phyloP scores from a whole-genome alignment of 2,888 invertebrate species.

The Sycophila texana region DNA sequence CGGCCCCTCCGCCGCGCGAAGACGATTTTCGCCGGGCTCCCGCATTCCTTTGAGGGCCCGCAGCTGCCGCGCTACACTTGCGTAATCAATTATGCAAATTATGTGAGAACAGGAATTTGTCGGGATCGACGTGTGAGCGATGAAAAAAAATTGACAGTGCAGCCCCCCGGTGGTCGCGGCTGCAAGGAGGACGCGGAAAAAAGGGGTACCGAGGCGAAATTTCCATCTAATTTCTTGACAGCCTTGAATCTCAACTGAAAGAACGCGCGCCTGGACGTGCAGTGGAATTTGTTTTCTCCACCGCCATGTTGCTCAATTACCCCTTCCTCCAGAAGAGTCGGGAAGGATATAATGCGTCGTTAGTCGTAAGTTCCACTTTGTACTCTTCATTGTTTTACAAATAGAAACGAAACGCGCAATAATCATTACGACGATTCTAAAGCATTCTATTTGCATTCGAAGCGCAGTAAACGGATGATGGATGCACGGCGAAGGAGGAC shows the following conservation, averaged over 20 bases:
- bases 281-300: too few species aligned
- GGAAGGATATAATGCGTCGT: constrained; percentile 24
- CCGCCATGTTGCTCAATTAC: constrained; percentile 5
- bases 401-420: neutral
- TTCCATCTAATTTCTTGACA: neutral
- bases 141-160: constrained; percentile 13
- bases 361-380: neutral
- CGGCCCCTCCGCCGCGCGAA: neutral
- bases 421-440: constrained; percentile 20
- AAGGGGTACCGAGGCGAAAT: neutral
- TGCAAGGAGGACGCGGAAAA: neutral
- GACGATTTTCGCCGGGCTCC: neutral
- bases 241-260: neutral
- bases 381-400: neutral
- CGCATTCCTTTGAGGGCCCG: constrained; percentile 7
- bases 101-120: constrained; percentile 35
- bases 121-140: constrained; percentile 19
- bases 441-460: neutral
- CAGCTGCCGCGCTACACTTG: constrained; percentile 28
- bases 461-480: constrained; percentile 26
- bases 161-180: neutral
- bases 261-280: neutral
- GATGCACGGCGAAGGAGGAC: constrained; percentile 2
- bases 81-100: constrained; percentile 56
- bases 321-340: neutral